Evolutionary conservation across 2,113 vertebrate genomes (phyloP).

Genomic region (Peromyscus californicus): DNA sequence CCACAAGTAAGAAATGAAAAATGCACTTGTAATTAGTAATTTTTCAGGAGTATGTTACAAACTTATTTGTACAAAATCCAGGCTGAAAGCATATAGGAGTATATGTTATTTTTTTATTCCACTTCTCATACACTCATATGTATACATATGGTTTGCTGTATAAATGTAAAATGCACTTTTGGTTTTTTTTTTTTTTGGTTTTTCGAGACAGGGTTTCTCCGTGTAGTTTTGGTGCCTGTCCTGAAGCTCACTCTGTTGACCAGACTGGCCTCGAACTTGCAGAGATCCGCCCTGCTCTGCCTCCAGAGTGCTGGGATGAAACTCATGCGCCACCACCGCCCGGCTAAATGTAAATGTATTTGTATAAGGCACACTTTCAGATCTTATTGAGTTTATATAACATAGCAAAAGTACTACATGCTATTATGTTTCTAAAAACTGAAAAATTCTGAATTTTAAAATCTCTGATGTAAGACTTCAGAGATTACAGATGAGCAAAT

Average conservation of each 20-base stretch:
- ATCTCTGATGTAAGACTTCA: slow-evolving; percentile 2
- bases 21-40: background rate
- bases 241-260: too few relatives aligned
- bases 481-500: background rate
- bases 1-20: slow-evolving; percentile 15
- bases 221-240: too few relatives aligned
- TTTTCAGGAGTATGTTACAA: slow-evolving; percentile 38
- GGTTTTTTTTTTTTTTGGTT: too few relatives aligned
- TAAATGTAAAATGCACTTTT: background rate
- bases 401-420: background rate
- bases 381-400: slow-evolving; percentile 3
- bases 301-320: too few relatives aligned
- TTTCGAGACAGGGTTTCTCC: too few relatives aligned
- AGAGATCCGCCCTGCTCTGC: too few relatives aligned
- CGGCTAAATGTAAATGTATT: background rate
- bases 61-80: slow-evolving; percentile 31
- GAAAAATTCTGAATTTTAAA: slow-evolving; percentile 54
- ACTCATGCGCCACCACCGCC: too few relatives aligned
- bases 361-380: slow-evolving; percentile 11
- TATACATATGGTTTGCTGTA: background rate
- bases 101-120: slow-evolving; percentile 24
- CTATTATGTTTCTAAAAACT: slow-evolving; percentile 29
- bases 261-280: too few relatives aligned
- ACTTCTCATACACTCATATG: slow-evolving; percentile 10
- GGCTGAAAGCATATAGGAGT: background rate